Evolutionary conservation across 2,888 invertebrate genomes (phyloP).

Genomic region (Neoitamus cyanurus): DNA sequence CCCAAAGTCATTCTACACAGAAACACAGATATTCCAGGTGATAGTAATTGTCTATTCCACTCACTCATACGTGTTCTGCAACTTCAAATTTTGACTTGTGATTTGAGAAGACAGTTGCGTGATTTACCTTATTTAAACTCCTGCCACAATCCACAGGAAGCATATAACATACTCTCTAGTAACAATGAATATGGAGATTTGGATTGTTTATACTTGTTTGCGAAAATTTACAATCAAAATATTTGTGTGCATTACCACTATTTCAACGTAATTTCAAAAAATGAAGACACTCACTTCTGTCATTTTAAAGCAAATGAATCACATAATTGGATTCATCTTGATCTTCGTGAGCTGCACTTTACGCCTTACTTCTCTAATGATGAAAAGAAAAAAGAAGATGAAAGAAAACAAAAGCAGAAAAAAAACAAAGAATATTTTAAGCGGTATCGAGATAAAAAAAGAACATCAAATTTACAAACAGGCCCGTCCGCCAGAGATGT

Average conservation of each 20-base stretch:
- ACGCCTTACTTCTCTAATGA: neutral
- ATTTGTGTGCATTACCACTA: neutral
- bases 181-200: neutral
- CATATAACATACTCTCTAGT: neutral
- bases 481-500: no score
- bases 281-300: neutral
- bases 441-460: neutral
- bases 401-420: neutral
- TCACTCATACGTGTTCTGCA: neutral
- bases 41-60: no score
- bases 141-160: neutral
- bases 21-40: no score
- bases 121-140: neutral
- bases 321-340: neutral
- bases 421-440: neutral
- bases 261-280: neutral
- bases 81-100: neutral
- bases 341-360: no score
- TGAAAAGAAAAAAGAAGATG: neutral
- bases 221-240: neutral
- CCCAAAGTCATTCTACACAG: no score
- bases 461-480: neutral
- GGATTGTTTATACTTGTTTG: neutral
- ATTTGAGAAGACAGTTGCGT: neutral
- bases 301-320: no score